Evolutionary conservation across 2,113 vertebrate genomes (phyloP), one percentile per base, ranked within the genome.

Genomic region (Hydropotes inermis): DNA sequence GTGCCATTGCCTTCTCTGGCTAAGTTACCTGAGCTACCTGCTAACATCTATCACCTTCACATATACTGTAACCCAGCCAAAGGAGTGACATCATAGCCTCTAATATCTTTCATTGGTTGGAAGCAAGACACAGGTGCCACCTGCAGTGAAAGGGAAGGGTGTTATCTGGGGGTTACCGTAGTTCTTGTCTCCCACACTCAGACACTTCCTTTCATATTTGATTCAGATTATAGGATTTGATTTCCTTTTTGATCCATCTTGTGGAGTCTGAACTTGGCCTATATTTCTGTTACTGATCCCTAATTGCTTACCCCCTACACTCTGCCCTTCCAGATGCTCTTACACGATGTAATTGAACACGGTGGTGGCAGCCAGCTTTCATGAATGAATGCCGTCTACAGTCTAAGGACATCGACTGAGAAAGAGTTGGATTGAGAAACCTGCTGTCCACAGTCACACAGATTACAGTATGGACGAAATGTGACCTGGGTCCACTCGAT

Each of bases 211-310:
- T 81, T 84, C 23, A 5, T 83, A 23, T 93, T 61, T 19, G 74
- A 94, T 88, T 33, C 30, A 33, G 27, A 91, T 82, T 39, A 39
- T 33, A 95, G 55, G 23, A 92, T 90, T 86, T 36, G 23, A 64
- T 84, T 87, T 97, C 90, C 87, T 84, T 58, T 81, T 94, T 76
- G 64, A 39, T 87, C 54, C 47, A 91, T 89, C 57, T 89, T 54
- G 25, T 3, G 52, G 57, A 27, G 61, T 21, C 52, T 85, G 61
- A 96, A 92, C 30, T 89, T 47, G 47, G 39, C 55, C n/a, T 87
- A 76, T 47, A 45, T 67, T 94, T 76, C 83, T 81, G 43, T 61
- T 27, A 17, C 45, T 7, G n/a, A 81, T 60, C 55, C 70, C 78
- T 78, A 55, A 70, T 27, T 30, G 81, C 12, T 96, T 50, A 50